Base-by-base conservation (phyloP, 2,113 vertebrate species). In the Emydocephalus ijimae region DNA sequence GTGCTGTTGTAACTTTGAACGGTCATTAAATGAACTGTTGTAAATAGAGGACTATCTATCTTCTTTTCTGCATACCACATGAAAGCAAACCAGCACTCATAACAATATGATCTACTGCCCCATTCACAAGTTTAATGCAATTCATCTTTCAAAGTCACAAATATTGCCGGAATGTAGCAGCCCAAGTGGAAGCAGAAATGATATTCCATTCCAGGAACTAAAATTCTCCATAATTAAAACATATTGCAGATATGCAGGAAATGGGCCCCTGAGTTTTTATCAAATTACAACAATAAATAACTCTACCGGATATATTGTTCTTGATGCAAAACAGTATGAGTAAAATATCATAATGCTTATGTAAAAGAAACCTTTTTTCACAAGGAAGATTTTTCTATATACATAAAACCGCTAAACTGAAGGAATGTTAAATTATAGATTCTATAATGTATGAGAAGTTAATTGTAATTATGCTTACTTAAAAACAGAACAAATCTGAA, bases 401-500 rank as follows among this genome's bases (percentile, higher is more conserved):
- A 34, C 50, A 18, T n/a, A 20, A 89, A 89, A 12, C n/a, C 57
- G 34, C 86, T 52, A 52, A 87, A 43, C 21, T 43, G 87, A 88
- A 88, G n/a, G 26, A 20, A 56, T 39, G 52, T 50, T 87, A 52
- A 87, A 64, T 45, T 61, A 87, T 4, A 45, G 56, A n/a, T 52
- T 45, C 54, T 64, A 64, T 26, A 54, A 6, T 0, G 0, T 85
- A 89, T 15, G 24, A 91, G 94, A 91, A 85, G 29, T 24, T 59
- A 89, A 89, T 24, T 34, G 29, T 69, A 69, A 34, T 69, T 69
- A 69, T n/a, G 64, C n/a, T 69, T 69, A 7, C 87, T 43, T 54
- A 39, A 91, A 94, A 64, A 15, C 94, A 15, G 48, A 86, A 50
- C 50, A 59, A 74, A 74, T 14, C 23, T 61, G 9, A 91, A 93